Evolutionary conservation across 2,888 invertebrate species (phyloP).

Genomic region (Scaeva pyrastri): DNA sequence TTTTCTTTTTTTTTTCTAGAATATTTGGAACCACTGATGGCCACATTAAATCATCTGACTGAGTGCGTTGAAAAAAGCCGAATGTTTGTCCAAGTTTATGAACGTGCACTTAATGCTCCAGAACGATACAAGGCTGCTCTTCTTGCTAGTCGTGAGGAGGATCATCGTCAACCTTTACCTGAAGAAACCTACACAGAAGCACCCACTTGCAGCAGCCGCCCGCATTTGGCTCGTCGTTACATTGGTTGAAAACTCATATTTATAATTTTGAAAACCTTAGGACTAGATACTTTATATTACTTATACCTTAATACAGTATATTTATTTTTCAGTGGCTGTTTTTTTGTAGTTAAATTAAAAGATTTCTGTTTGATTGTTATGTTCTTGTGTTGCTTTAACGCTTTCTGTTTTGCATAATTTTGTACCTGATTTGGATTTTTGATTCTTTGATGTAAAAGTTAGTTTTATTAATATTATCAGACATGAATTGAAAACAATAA

Average conservation of each 20-base stretch:
- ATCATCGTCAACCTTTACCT: constrained; percentile 1
- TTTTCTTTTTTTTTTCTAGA: constrained; percentile 5
- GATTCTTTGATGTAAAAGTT: not conserved
- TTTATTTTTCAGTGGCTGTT: not conserved
- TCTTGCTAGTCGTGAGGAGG: not conserved
- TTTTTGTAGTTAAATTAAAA: not conserved
- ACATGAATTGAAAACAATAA: too few species aligned
- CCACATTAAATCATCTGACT: constrained; percentile 24
- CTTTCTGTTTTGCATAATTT: constrained; percentile 4
- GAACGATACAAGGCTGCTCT: not conserved
- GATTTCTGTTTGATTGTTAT: not conserved
- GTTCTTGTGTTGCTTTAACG: not conserved
- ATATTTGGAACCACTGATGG: constrained; percentile 43
- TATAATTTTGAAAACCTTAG: not conserved
- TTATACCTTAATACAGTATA: not conserved
- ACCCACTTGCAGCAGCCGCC: not conserved
- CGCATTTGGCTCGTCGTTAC: constrained; percentile 42
- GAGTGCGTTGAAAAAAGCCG: constrained; percentile 48
- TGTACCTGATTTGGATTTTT: constrained; percentile 19
- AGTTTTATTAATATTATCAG: not conserved
- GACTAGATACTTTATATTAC: not conserved
- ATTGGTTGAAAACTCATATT: constrained; percentile 40
- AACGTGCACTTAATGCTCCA: constrained; percentile 32
- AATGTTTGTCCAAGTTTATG: constrained; percentile 47
- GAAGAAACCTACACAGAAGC: not conserved